A percentile compares a stretch with the other conserved stretches of the same genome.
Evolutionary conservation across 2,888 invertebrate species (phyloP).

Genomic region (Hoplodrina blanda): DNA sequence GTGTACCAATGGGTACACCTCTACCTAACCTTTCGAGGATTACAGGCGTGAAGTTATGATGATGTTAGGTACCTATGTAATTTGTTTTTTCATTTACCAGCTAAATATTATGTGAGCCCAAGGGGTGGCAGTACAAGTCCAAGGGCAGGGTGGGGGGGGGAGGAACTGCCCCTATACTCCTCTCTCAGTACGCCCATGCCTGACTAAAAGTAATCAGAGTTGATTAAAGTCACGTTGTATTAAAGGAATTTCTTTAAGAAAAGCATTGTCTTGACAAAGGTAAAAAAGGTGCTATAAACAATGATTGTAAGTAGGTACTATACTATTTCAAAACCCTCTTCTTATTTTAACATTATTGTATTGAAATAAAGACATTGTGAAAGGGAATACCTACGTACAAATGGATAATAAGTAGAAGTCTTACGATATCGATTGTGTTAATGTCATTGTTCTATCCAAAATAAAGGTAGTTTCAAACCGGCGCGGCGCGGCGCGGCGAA

Average conservation of each 20-base stretch:
- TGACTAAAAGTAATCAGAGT: background rate
- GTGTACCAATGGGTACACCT: too few species aligned
- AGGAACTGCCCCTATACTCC: too few species aligned
- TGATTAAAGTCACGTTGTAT: constrained; percentile 1
- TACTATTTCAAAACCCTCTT: background rate
- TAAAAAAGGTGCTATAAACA: background rate
- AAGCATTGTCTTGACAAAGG: background rate
- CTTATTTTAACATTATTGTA: background rate
- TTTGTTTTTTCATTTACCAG: too few species aligned
- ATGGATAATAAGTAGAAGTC: background rate
- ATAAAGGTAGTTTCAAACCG: too few species aligned
- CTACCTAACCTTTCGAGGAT: too few species aligned
- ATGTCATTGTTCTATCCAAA: background rate
- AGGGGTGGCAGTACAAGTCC: too few species aligned
- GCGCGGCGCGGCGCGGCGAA: too few species aligned
- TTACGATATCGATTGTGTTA: background rate
- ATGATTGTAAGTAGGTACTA: background rate
- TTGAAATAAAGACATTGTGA: background rate
- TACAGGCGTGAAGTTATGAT: too few species aligned
- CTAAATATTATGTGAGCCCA: too few species aligned
- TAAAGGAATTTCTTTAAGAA: constrained; percentile 9
- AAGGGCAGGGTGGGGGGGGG: too few species aligned
- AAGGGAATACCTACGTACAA: background rate
- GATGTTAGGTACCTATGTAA: too few species aligned
- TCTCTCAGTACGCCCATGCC: too few species aligned